Conservation (phyloP, 2,113 vertebrate genomes). For the Okapia johnstoni region DNA sequence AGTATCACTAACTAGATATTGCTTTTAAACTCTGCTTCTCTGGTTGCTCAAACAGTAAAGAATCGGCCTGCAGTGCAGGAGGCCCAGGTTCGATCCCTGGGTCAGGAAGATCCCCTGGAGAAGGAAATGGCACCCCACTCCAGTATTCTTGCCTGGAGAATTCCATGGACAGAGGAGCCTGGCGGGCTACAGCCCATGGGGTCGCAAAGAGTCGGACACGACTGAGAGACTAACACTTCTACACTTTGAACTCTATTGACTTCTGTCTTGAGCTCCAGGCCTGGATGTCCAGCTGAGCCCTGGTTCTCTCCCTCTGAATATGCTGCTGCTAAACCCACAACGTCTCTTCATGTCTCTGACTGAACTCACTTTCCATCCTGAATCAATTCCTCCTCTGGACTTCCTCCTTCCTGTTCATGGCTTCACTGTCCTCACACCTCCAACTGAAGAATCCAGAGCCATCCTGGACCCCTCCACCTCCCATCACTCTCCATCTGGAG, state of each 20-base stretch:
- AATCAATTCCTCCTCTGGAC: not conserved
- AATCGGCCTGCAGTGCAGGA: not conserved
- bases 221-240: not conserved
- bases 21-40: not conserved
- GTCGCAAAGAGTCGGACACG: accelerated
- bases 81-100: not conserved
- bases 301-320: not conserved
- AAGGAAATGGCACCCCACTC: not conserved
- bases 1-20: not conserved
- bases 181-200: not conserved
- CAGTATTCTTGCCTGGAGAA: not conserved
- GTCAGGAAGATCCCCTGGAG: not conserved
- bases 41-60: not conserved
- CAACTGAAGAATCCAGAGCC: not conserved
- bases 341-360: not conserved
- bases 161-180: not conserved
- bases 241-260: not conserved
- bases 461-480: not conserved
- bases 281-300: not conserved
- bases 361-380: not conserved
- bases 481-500: not conserved
- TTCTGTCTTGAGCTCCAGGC: not conserved
- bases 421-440: not conserved
- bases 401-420: not conserved
- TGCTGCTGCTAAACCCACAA: not conserved